These are phyloP conservation scores for Torymus auratus DNA, from an alignment of 2,888 invertebrate species.

Conservation along the genomic window DNA sequence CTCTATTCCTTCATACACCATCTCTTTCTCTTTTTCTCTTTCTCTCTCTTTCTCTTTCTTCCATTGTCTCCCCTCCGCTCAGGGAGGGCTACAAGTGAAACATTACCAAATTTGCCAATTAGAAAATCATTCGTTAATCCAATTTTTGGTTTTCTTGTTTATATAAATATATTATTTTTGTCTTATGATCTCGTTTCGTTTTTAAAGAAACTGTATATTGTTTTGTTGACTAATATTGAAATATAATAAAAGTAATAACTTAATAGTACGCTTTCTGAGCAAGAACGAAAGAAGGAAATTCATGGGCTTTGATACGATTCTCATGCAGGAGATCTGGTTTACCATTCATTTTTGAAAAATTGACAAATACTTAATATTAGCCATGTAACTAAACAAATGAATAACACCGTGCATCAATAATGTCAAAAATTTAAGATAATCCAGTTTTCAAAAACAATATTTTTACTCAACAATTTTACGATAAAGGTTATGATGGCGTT, in stretches of 20 bases:
- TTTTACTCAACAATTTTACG: slow-evolving; percentile 5
- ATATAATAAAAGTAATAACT: slow-evolving; percentile 6
- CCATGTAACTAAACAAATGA: too few species aligned
- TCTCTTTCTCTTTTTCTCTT: slow-evolving; percentile 58
- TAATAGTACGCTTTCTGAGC: not conserved
- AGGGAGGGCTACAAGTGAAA: slow-evolving; percentile 77
- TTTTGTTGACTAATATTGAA: slow-evolving; percentile 8
- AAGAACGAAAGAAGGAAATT: slow-evolving; percentile 40
- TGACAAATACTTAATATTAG: not conserved
- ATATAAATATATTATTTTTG: slow-evolving; percentile 60
- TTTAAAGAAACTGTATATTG: slow-evolving; percentile 4
- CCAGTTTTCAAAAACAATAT: slow-evolving; percentile 8
- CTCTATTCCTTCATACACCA: slow-evolving; percentile 27
- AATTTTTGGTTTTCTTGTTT: slow-evolving; percentile 53
- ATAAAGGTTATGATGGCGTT: slow-evolving; percentile 1
- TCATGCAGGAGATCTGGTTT: slow-evolving; percentile 48
- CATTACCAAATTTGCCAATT: slow-evolving; percentile 76
- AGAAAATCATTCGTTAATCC: slow-evolving; percentile 66
- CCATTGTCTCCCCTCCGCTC: slow-evolving; percentile 74
- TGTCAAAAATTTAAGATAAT: slow-evolving; percentile 41
- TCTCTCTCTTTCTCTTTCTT: slow-evolving; percentile 61
- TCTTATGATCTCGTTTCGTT: slow-evolving; percentile 32
- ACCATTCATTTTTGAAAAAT: slow-evolving; percentile 31
- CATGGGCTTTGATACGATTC: slow-evolving; percentile 38
- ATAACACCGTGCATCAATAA: not conserved